Base-by-base conservation (phyloP, 2,113 vertebrate genomes). In the Toxotes chatareus region DNA sequence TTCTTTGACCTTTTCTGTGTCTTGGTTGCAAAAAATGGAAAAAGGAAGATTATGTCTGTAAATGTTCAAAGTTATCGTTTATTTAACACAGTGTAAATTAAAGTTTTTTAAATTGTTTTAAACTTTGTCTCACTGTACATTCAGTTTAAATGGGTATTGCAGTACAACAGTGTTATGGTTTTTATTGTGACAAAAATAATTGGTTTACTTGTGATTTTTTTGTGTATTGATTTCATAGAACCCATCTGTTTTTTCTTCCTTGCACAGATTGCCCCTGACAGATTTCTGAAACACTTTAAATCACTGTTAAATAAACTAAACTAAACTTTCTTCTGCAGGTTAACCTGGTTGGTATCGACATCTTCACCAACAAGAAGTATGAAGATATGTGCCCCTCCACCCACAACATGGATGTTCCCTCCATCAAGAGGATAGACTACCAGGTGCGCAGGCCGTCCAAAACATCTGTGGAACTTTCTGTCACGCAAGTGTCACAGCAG, bases 321-420 rank as follows among this genome's bases (percentile, higher is more conserved):
- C 17, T 2, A 2, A 5, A 16, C 9, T 1, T 42, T 16, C 17
- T 36, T 1, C 17, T 62, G 19, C n/a, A 99, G 98, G 98, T 99
- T 82, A 98, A 99, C 89, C 85, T 99, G 95, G 97, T 99, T 93
- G 98, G 98, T 75, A 98, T 99, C 64, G 98, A 99, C 93, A 99
- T 99, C 91, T 99, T 99, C 94, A 97, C 96, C 80, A 97, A 98
- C 85, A 99, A 99, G 95, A 99, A 99, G 89, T 98, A 98, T 63
- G 98, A 99, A 96, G 98, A 99, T 94, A 99, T 99, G 94, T 99
- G 98, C 69, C 98, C 98, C 76, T 99, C 98, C 56, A 99, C 98
- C 94, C 98, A 99, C 93, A 99, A 99, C 93, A 99, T 99, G 97
- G 98, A 99, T 91, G 98, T 99, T 81, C 98, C 98, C 76, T 96